Evolutionary conservation across 2,888 invertebrate genomes (phyloP), one percentile per base, ranked within the genome.

Genomic region (Polyommatus iphigenia): DNA sequence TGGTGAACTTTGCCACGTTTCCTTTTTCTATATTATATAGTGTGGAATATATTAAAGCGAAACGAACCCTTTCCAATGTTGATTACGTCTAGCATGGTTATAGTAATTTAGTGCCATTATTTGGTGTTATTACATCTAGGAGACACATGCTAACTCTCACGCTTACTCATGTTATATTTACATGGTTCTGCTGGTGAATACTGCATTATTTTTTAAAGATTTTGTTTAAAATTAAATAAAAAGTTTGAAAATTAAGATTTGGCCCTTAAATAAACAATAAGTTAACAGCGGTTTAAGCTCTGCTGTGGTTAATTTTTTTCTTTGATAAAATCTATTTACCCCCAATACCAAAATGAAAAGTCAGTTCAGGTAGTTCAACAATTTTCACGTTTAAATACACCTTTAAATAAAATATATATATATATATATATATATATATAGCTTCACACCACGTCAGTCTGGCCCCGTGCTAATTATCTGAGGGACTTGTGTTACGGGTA

Each of bases 101-200:
- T 50, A 80, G 83, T 80, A 85, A 86, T 85, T 85, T 85, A 84
- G 82, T 82, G 81, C 79, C 80, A 80, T 83, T 82, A 82, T 83
- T 84, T 85, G 78, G 80, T 75, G 79, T 81, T 80, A 82, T 84
- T 82, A 86, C 81, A 82, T 78, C 29, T 54, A 76, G 78, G 57
- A 71, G 20, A 54, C 81, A 81, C 67, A n/a, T 81, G 81, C 59
- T 75, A 29, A 36, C 76, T 81, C 80, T 29, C 81, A 81, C 80
- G 80, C 71, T 20, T 71, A 62, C 80, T 77, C 79, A 80, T 80
- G 72, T 76, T 41, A 13, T 78, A 24, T 10, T 57, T 71, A 20
- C 46, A 71, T 71, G 6, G 18, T 71, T 46, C n/a, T 24, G 50
- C 50, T 77, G 8, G 46, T 29, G 6, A 71, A 29, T n/a, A 67